Evolutionary conservation across 2,797 vertebrate species (phyloP).

Genomic region (Tragelaphus eurycerus): DNA sequence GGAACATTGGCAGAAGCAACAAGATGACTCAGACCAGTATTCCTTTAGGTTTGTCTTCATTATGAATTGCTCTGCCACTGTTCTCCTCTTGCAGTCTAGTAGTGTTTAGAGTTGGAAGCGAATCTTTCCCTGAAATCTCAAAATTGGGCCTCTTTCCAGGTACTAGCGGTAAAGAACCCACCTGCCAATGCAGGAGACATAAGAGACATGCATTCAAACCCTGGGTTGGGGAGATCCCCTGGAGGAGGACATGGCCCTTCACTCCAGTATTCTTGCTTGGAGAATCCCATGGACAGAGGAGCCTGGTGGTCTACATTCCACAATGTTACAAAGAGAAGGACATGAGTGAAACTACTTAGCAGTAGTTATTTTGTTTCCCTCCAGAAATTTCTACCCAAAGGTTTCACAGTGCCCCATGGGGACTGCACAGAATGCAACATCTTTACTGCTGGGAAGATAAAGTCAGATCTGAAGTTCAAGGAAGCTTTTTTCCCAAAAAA

Average conservation of each 20-base stretch:
- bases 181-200: background rate
- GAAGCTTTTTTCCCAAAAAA: slow-evolving; percentile 50
- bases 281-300: background rate
- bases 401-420: slow-evolving; percentile 32
- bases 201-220: background rate
- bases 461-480: background rate
- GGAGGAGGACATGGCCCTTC: background rate
- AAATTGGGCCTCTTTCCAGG: slow-evolving; percentile 51
- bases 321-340: background rate
- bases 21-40: background rate
- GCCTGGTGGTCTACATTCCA: background rate
- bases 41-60: slow-evolving; percentile 34
- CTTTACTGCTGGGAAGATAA: slow-evolving; percentile 39
- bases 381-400: slow-evolving; percentile 62
- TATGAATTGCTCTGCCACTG: slow-evolving; percentile 19
- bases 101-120: slow-evolving; percentile 60
- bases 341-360: background rate
- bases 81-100: slow-evolving; percentile 58
- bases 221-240: background rate
- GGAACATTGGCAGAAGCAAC: background rate
- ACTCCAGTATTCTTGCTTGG: background rate
- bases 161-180: background rate
- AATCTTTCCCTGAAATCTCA: slow-evolving; percentile 66
- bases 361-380: slow-evolving; percentile 43
- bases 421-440: background rate